phyloP scores from a whole-genome alignment of 2,888 invertebrate genomes.

The Hololepta plana region DNA sequence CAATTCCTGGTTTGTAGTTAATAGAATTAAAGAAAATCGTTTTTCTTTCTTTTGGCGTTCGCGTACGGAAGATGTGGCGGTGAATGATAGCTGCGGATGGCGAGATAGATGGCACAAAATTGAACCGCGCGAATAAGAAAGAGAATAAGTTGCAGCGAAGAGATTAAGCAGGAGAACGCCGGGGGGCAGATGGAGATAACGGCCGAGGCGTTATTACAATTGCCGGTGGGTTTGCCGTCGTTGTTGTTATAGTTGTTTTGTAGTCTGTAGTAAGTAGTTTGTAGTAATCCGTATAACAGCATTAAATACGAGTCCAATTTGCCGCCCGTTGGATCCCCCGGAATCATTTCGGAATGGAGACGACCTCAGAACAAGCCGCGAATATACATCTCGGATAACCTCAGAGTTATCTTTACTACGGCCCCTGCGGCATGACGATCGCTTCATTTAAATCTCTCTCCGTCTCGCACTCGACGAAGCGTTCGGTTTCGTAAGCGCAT shows the following conservation, averaged over 20 bases:
- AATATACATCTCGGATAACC: slow-evolving; percentile 15
- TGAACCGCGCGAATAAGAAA: no score
- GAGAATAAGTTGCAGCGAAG: no score
- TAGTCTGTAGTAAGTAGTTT: slow-evolving; percentile 12
- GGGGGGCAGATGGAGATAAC: slow-evolving; percentile 27
- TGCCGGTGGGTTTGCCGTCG: no score
- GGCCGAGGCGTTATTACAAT: no score
- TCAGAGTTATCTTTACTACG: no score
- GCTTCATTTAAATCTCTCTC: slow-evolving; percentile 16
- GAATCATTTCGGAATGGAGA: slow-evolving; percentile 26
- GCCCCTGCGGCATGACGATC: slow-evolving; percentile 14
- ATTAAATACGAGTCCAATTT: slow-evolving; percentile 35
- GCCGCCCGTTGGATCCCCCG: slow-evolving; percentile 32
- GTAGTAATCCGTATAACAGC: slow-evolving; percentile 32
- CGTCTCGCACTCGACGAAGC: slow-evolving; percentile 1
- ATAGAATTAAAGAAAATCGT: no score
- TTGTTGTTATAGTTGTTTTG: no score
- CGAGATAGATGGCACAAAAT: no score
- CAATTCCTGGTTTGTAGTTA: no score
- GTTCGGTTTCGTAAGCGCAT: neutral
- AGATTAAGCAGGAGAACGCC: slow-evolving; percentile 26
- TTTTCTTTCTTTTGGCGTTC: no score
- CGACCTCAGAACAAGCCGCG: slow-evolving; percentile 16
- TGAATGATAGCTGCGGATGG: no score
- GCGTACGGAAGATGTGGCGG: no score